These are phyloP conservation scores for Acrossocheilus wenchowensis DNA, from an alignment of 2,797 vertebrate species.

Conservation along the genomic window DNA sequence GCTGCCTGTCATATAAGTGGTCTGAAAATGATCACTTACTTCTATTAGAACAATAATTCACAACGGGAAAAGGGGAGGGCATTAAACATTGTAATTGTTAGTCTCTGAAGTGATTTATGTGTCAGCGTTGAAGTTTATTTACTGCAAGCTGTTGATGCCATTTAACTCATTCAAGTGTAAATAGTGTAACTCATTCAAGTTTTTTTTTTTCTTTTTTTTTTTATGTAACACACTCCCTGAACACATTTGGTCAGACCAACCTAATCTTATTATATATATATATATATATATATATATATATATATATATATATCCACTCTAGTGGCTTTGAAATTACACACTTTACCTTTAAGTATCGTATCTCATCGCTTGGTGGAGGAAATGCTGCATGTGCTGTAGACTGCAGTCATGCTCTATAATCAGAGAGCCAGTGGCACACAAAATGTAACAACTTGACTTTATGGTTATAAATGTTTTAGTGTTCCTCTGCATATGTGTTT, in stretches of 20 bases:
- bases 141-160: background rate
- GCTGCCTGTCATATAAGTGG: background rate
- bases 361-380: background rate
- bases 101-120: background rate
- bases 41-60: background rate
- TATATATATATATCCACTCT: too few relatives aligned
- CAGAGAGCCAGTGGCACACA: background rate
- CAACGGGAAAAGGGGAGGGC: background rate
- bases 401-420: background rate
- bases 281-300: too few relatives aligned
- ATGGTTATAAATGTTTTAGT: constrained; percentile 8
- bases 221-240: too few relatives aligned
- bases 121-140: background rate
- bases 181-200: too few relatives aligned
- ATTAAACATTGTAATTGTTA: background rate
- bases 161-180: background rate
- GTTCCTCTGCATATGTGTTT: background rate
- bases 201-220: too few relatives aligned
- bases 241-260: too few relatives aligned
- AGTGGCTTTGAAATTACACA: constrained; percentile 16
- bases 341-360: constrained; percentile 24
- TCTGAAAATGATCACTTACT: background rate
- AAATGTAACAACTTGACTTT: background rate
- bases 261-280: too few relatives aligned
- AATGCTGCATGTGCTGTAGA: background rate